Percentiles rank a stretch among this genome's conserved stretches.
Evolutionary conservation across 2,113 vertebrate species (phyloP).

Genomic region (Butorides virescens): DNA sequence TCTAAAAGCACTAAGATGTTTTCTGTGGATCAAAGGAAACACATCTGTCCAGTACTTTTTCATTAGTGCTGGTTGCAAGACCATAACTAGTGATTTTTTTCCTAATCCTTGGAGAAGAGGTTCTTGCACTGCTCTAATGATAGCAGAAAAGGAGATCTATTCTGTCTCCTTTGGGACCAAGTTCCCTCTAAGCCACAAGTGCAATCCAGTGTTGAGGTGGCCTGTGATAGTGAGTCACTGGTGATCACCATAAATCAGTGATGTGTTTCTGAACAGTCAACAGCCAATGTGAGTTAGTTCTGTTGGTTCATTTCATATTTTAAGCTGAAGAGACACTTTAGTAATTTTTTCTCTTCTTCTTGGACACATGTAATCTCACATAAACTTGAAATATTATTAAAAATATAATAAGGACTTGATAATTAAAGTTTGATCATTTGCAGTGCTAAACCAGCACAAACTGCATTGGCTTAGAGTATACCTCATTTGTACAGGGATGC

Average conservation of each 20-base stretch:
- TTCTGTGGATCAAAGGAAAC: neutral
- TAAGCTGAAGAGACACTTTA: neutral
- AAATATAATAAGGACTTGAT: neutral
- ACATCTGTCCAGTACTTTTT: neutral
- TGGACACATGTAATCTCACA: neutral
- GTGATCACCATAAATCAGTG: neutral
- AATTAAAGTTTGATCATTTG: neutral
- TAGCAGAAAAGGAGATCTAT: neutral
- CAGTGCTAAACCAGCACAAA: neutral
- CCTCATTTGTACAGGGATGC: neutral
- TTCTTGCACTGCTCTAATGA: neutral
- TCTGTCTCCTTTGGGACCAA: neutral
- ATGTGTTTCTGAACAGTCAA: neutral
- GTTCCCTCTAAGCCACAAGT: neutral
- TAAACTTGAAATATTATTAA: neutral
- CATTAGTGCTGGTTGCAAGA: neutral
- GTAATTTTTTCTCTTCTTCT: neutral
- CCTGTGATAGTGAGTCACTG: fast-evolving
- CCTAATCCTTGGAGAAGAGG: fast-evolving
- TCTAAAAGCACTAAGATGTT: neutral
- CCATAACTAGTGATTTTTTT: neutral
- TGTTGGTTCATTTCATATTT: neutral
- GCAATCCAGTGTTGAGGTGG: neutral
- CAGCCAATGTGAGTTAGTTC: neutral
- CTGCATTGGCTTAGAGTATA: neutral